Evolutionary conservation across 1,140 invertebrate species (phyloP), one percentile per base, ranked within the genome.

Genomic region (Laupala kohalensis): DNA sequence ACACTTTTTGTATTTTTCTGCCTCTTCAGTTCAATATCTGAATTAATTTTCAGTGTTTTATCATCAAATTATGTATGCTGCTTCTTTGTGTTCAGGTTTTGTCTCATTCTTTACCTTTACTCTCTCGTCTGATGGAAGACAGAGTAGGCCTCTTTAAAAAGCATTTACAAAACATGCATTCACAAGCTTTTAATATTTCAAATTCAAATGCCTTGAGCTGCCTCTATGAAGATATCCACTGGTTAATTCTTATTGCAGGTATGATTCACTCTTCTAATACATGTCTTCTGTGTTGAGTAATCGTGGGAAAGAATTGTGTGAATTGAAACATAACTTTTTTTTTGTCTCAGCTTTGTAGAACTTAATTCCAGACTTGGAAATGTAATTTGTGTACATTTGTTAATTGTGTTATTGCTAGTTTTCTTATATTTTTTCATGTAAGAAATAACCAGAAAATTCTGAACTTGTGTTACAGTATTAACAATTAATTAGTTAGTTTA

Each of bases 171-270:
- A 78, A 84, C 72, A 84, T 89, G 82, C 83, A 86, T 76, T 84
- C 81, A 78, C 80, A 85, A 64, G 81, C 84, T 53, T 79, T 86
- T 75, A 85, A 82, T 27, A 82, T 84, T 13, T 83, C 83, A 30
- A 84, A 86, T 69, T 83, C 84, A 0, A 78, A 77, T 19, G 77
- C 80, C 69, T 77, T 93, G 13, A 82, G 86, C 72, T 84, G 81
- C 73, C 76, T 92, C 0, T 92, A 90, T 79, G 93, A 96, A 82
- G 93, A 96, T 82, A 79, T 96, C 3, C 93, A 96, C 79, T 96
- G 94, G 94, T 84, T 93, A 24, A 78, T 95, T 4, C 84, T 96
- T 72, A 88, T 95, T 70, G 82, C 90, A 73, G 91, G 92, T 83
- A 75, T 75, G 73, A 75, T 13, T 24, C 66, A 25, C 37, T 15